Evolutionary conservation across 2,888 invertebrate species (phyloP).

Genomic region (Spodoptera picta): DNA sequence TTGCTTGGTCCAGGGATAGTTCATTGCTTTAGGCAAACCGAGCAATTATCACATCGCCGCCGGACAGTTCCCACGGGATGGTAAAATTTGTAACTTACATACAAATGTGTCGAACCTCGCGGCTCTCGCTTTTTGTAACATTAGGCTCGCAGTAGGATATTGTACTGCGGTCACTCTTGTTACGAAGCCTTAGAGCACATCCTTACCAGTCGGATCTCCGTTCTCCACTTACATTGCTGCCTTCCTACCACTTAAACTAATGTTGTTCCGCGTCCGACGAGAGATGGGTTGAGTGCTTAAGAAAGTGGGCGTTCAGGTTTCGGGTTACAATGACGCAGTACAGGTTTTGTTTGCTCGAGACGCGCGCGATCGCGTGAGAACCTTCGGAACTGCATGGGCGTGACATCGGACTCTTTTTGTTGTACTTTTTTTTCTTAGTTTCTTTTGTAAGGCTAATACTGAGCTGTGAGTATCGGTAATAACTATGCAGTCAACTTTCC

Average conservation of each 20-base stretch:
- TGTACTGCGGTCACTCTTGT: constrained; percentile 73
- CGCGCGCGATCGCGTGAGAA: constrained; percentile 83
- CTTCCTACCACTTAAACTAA: constrained; percentile 46
- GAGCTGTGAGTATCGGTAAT: constrained; percentile 79
- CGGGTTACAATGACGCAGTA: constrained; percentile 74
- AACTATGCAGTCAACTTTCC: constrained; percentile 68
- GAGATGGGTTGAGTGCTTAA: constrained; percentile 63
- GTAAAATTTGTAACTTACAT: constrained; percentile 79
- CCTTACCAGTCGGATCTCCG: constrained; percentile 55
- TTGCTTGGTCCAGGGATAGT: constrained; percentile 71
- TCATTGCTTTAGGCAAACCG: constrained; percentile 82
- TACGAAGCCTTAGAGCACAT: constrained; percentile 77
- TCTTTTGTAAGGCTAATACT: constrained; percentile 79
- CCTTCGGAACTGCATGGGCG: constrained; percentile 85
- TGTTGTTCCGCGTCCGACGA: constrained; percentile 35
- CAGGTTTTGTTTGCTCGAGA: constrained; percentile 81
- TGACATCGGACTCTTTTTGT: constrained; percentile 85
- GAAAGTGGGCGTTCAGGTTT: constrained; percentile 70
- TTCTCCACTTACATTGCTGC: constrained; percentile 64
- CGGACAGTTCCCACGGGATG: constrained; percentile 84
- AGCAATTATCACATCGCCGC: constrained; percentile 84
- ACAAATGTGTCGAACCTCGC: constrained; percentile 62
- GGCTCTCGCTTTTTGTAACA: constrained; percentile 74
- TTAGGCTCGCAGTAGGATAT: constrained; percentile 68
- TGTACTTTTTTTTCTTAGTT: constrained; percentile 66